Conservation (phyloP, 2,113 vertebrate genomes). For the Apus apus region DNA sequence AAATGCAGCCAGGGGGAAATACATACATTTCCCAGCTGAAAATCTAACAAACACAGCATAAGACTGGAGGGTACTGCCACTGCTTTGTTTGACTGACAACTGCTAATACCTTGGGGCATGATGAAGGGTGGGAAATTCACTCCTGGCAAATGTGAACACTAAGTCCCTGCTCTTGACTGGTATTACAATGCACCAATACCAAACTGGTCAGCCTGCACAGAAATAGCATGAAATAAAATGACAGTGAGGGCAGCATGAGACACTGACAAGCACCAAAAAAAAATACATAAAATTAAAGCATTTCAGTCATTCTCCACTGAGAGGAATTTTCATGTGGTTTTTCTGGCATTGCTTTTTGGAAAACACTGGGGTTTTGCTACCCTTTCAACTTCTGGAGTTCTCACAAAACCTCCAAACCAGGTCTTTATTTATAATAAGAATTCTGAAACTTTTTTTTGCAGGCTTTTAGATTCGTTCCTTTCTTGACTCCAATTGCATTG, state of each 20-base stretch:
- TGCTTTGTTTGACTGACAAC: background rate
- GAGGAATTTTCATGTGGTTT: conserved; percentile 51
- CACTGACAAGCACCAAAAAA: background rate
- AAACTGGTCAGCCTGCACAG: background rate
- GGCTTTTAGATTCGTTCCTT: conserved; percentile 44
- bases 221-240: background rate
- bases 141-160: background rate
- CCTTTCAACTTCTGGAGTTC: conserved; percentile 61
- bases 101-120: background rate
- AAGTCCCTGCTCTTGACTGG: background rate
- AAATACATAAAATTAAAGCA: background rate
- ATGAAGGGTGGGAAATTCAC: background rate
- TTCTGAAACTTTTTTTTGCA: conserved; percentile 65
- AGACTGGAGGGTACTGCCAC: background rate
- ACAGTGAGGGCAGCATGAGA: background rate
- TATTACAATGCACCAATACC: background rate
- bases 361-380: conserved; percentile 45
- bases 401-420: conserved; percentile 65
- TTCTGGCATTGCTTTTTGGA: conserved; percentile 48
- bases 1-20: background rate
- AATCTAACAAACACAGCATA: background rate
- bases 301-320: background rate
- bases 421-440: conserved; percentile 58
- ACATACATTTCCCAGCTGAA: background rate
- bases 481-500: conserved; percentile 52